phyloP scores from a whole-genome alignment of 2,797 vertebrate genomes.

The Paramormyrops hopkinsi region DNA sequence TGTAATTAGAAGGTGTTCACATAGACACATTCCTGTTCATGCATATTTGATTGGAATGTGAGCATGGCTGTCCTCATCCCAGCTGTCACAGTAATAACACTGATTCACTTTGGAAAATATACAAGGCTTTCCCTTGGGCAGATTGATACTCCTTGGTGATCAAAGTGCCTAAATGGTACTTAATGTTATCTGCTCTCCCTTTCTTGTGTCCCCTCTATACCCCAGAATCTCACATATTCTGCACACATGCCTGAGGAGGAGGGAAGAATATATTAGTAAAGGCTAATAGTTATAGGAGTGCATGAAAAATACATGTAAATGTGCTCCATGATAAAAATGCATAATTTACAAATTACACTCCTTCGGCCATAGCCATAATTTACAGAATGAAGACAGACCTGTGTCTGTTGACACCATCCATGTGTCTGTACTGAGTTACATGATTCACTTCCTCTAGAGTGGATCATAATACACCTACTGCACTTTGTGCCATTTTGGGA shows the following conservation, averaged over 20 bases:
- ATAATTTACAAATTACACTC: background rate
- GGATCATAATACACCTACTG: background rate
- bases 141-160: constrained; percentile 81
- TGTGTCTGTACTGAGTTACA: background rate
- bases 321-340: background rate
- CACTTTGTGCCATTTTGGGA: background rate
- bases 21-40: background rate
- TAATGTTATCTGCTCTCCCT: constrained; percentile 73
- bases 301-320: background rate
- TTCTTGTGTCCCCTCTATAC: constrained; percentile 12
- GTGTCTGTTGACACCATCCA: background rate
- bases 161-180: constrained; percentile 90
- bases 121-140: constrained; percentile 69
- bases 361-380: background rate
- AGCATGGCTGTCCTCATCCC: background rate
- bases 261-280: constrained; percentile 1
- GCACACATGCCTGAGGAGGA: background rate
- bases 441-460: background rate
- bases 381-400: background rate
- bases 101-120: constrained; percentile 85
- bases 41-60: constrained; percentile 19
- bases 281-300: background rate
- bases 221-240: background rate
- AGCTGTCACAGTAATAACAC: constrained; percentile 61
- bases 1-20: background rate